Evolutionary conservation across 2,888 invertebrate species (phyloP).

Genomic region (Palloptera scutellata): DNA sequence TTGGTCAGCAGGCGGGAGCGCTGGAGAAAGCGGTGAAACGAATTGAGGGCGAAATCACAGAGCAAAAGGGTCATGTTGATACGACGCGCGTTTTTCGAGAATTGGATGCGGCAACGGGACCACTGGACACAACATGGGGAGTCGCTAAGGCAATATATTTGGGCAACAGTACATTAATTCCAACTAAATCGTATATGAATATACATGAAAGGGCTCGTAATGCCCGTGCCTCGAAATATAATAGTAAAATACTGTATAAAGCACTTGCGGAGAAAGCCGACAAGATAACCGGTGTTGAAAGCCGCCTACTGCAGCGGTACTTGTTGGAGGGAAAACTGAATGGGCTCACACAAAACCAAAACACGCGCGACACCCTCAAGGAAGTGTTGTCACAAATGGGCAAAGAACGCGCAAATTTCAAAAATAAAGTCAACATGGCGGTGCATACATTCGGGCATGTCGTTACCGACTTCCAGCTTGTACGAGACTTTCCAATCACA

Average conservation of each 20-base stretch:
- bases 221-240: constrained; percentile 78
- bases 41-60: constrained; percentile 70
- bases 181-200: constrained; percentile 78
- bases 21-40: constrained; percentile 79
- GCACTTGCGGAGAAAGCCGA: constrained; percentile 57
- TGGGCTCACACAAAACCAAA: constrained; percentile 74
- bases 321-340: constrained; percentile 83
- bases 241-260: constrained; percentile 65
- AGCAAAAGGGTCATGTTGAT: constrained; percentile 50
- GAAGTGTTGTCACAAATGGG: constrained; percentile 67
- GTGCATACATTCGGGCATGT: constrained; percentile 73
- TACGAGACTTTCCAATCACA: constrained; percentile 78
- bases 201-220: constrained; percentile 81
- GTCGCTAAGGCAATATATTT: constrained; percentile 84
- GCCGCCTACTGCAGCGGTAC: constrained; percentile 78
- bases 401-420: constrained; percentile 71
- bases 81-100: constrained; percentile 76
- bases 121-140: constrained; percentile 86
- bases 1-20: constrained; percentile 82
- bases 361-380: constrained; percentile 67
- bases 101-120: constrained; percentile 76
- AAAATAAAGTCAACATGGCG: constrained; percentile 73
- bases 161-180: constrained; percentile 81
- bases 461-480: constrained; percentile 72
- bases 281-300: constrained; percentile 61